A percentile compares a stretch with the other conserved stretches of the same genome.
phyloP scores from a whole-genome alignment of 1,140 invertebrate species.

The Drosophila simulans region DNA sequence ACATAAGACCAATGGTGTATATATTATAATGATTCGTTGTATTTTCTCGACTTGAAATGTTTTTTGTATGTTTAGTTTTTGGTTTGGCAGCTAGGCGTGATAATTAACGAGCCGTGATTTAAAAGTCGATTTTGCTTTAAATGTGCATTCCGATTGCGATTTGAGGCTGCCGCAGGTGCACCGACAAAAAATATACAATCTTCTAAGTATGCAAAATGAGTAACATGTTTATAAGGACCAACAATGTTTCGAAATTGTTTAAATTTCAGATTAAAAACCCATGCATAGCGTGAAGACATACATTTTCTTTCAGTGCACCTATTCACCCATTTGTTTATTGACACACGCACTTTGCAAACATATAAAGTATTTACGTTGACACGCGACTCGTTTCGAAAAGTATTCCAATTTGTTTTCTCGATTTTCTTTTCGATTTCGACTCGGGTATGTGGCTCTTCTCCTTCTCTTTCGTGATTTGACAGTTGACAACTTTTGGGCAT shows the following conservation, averaged over 20 bases:
- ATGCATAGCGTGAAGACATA: too few relatives aligned
- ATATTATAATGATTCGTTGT: slow-evolving; percentile 29
- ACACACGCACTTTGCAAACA: slow-evolving; percentile 55
- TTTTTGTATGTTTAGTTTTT: slow-evolving; percentile 45
- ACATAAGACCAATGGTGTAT: slow-evolving; percentile 20
- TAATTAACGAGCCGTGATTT: slow-evolving; percentile 74
- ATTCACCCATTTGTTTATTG: slow-evolving; percentile 29
- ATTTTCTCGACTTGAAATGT: slow-evolving; percentile 15
- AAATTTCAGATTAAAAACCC: too few relatives aligned
- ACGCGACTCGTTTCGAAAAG: slow-evolving; percentile 76
- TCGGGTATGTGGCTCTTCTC: slow-evolving; percentile 16
- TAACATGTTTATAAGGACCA: background rate
- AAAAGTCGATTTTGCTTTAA: slow-evolving; percentile 64
- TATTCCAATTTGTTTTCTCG: slow-evolving; percentile 50
- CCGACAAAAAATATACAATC: slow-evolving; percentile 9
- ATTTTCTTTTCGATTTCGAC: slow-evolving; percentile 35
- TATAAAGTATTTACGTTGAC: slow-evolving; percentile 63
- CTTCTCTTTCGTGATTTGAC: slow-evolving; percentile 46
- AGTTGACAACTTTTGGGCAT: slow-evolving; percentile 77
- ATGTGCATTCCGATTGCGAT: slow-evolving; percentile 66
- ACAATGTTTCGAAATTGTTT: too few relatives aligned
- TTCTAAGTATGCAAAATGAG: too few relatives aligned
- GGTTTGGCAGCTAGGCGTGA: slow-evolving; percentile 64
- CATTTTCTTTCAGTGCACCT: slow-evolving; percentile 11
- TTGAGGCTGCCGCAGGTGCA: slow-evolving; percentile 60